phyloP scores from a whole-genome alignment of 2,113 vertebrate genomes.

The Plecturocebus donacophilus region DNA sequence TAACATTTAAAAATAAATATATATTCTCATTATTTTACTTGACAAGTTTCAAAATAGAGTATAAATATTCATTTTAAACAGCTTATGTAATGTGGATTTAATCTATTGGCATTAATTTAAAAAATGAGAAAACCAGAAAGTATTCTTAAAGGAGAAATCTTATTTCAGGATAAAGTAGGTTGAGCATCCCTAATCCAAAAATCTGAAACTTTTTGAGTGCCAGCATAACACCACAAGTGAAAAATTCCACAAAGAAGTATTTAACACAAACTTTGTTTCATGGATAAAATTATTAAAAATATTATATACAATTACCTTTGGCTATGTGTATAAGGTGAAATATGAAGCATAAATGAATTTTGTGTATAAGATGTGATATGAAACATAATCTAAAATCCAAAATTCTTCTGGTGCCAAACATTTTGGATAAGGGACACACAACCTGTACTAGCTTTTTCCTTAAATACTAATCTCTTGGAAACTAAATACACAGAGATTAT shows the following conservation, averaged over 20 bases:
- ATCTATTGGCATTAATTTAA: neutral
- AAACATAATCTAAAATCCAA: neutral
- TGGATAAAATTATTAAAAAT: neutral
- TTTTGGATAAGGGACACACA: neutral
- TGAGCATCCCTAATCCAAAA: neutral
- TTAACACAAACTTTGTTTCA: neutral
- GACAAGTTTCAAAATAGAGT: constrained; percentile 37
- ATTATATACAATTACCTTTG: neutral
- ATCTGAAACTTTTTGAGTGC: neutral
- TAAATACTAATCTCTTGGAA: neutral
- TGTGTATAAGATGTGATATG: neutral
- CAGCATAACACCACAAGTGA: neutral
- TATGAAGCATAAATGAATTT: neutral
- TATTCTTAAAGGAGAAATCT: constrained; percentile 14
- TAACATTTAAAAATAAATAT: constrained; percentile 34
- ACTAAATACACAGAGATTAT: neutral
- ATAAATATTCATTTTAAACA: constrained; percentile 41
- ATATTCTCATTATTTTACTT: neutral
- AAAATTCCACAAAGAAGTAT: neutral
- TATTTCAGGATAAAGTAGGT: neutral
- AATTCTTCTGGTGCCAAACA: neutral
- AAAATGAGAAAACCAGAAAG: neutral
- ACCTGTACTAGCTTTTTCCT: neutral
- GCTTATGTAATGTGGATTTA: neutral
- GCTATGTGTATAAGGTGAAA: neutral